Evolutionary conservation across 1,140 invertebrate genomes (phyloP), one percentile per base, ranked within the genome.

Genomic region (Drosophila mayri): DNA sequence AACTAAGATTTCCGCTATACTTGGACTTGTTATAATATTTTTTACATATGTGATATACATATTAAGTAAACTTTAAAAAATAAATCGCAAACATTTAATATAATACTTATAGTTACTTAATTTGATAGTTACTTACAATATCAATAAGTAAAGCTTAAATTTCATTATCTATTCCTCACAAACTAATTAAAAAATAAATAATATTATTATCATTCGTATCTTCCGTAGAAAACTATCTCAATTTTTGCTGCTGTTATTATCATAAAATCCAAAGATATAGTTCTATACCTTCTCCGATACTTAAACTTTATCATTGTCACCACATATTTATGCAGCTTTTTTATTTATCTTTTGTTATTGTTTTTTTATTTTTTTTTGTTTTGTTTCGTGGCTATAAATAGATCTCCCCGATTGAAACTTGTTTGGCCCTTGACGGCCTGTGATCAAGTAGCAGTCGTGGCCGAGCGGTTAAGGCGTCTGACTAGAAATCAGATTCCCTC

Each of bases 401-500:
- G 66, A 43, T 25, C 12, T 25, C 1, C 25, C 14, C 14, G 11
- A 28, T 20, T 7, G n/a, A 28, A 49, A 43, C 55, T 52, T 35
- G 2, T 35, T 68, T 35, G 38, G 35, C n/a, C 14, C n/a, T 66
- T 20, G 22, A 32, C 38, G 20, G 28, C n/a, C 6, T 1, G 3
- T 8, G 44, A 44, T 66, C 46, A 44, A 16, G 38, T 20, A 71
- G 95, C 95, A 95, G 95, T 95, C 95, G 95, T 96, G 95, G 95
- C 95, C 95, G 95, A 96, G 95, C 95, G 95, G 96, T 96, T 96
- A 96, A 96, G 95, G 95, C 95, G 95, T 96, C 95, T 96, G 95
- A 96, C 95, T 96, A 95, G 95, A 96, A 96, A 96, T 96, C 95
- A 96, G 95, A 96, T 96, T 96, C 95, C 95, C 95, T 96, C 95